Evolutionary conservation across 2,888 invertebrate species (phyloP), one percentile per base, ranked within the genome.

Genomic region (Scaptomyza flava): DNA sequence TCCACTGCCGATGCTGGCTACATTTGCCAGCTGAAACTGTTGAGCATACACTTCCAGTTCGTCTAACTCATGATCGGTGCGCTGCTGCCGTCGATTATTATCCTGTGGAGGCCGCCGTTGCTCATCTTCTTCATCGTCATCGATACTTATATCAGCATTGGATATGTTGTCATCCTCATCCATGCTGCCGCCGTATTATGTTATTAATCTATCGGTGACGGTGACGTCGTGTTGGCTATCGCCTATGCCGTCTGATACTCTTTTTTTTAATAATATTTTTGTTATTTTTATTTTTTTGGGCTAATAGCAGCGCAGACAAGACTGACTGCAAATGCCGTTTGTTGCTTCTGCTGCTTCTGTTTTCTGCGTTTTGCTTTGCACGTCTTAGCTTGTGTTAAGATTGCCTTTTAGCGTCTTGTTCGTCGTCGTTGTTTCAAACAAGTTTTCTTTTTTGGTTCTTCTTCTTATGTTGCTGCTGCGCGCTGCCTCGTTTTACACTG

Each of bases 101-200:
- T 38, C 38, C 38, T 38, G 38, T 38, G 12, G 34, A 5, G 38
- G 38, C 38, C 38, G 38, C 38, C 38, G 71, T 11, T 70, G 67
- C 3, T 63, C 51, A 6, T 81, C 78, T 7, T 66, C 72, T 9
- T 75, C 87, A 12, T 81, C 84, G 6, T 81, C 89, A 64, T 89
- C 86, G 58, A 79, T 78, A 81, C 84, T 87, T 72, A 81, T 79
- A 70, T 89, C 84, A 52, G 79, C 82, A 71, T 82, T 88, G 48
- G 82, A 86, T 72, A 83, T 69, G 79, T 90, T 90, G 68, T 90
- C 89, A 85, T 90, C 91, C 74, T 90, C 90, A 79, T 90, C 90
- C 90, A 90, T 90, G 73, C 74, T 81, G 72, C 68, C 70, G 58
- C 63, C 45, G 42, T 62, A 23, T 60, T 68, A 48, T 68, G 65